A percentile compares a stretch with the other conserved stretches of the same genome.
Conservation (phyloP, 2,113 vertebrate species). For the Crotalus horridus region DNA sequence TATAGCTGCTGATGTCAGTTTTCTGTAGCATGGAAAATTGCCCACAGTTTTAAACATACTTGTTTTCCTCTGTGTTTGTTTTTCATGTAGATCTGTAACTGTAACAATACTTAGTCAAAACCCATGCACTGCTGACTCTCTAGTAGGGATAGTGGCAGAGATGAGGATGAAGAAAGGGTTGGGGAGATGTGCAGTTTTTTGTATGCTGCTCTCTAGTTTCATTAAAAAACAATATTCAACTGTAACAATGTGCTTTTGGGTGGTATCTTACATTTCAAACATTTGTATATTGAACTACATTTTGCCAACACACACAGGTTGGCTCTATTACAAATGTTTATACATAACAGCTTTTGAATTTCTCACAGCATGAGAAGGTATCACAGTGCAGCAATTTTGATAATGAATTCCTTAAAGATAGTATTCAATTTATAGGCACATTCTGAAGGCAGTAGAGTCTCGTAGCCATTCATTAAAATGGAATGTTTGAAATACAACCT, state of each 20-base stretch:
- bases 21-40: background rate
- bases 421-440: background rate
- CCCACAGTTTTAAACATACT: background rate
- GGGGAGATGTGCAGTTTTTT: slow-evolving; percentile 59
- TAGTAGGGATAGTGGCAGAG: background rate
- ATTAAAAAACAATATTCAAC: slow-evolving; percentile 51
- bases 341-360: too few relatives aligned
- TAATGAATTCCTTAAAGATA: background rate
- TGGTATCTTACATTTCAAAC: background rate
- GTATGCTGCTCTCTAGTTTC: slow-evolving; percentile 68
- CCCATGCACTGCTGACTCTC: accelerated
- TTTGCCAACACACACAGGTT: background rate
- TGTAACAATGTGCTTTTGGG: background rate
- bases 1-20: background rate
- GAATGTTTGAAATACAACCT: too few relatives aligned
- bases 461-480: background rate
- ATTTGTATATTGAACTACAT: background rate
- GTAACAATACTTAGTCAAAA: background rate
- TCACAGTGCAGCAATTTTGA: background rate
- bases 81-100: slow-evolving; percentile 28
- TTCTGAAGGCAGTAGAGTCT: background rate
- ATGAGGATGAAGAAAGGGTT: slow-evolving; percentile 29
- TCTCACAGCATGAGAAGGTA: background rate
- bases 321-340: accelerated
- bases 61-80: background rate